Evolutionary conservation across 1,140 invertebrate genomes (phyloP), one percentile per base, ranked within the genome.

Genomic region (Pogonus chalceus): DNA sequence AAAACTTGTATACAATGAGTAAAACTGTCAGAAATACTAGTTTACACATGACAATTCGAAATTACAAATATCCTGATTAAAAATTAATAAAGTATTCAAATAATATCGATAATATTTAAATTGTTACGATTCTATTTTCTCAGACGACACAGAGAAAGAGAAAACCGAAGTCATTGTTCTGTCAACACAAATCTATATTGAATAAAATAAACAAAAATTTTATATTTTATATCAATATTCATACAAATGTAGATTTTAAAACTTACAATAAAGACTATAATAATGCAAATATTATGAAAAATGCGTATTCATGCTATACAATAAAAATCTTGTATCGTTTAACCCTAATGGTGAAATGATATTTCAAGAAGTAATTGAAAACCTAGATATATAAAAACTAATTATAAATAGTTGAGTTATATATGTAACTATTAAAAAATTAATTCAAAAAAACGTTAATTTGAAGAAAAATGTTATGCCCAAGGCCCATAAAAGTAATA

Each of bases 401-500:
- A 7, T 12, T 43, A n/a, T n/a, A n/a, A n/a, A n/a, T n/a, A n/a
- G n/a, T n/a, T n/a, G n/a, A n/a, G 37, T 9, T 43, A 43, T 43
- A 10, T 43, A 43, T 4, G 9, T 10, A 18, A 18, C 37, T 12
- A 12, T 43, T 4, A 18, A 18, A 43, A 43, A 12, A 18, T 43
- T 43, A 43, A 43, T 43, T 43, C 37, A 43, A 18, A 43, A 43
- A 43, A 43, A 12, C 18, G 18, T 43, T 10, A 43, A 43, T 10
- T 10, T 43, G 18, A 43, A 43, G 37, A 7, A 18, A 10, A 12
- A 4, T 4, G 37, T 10, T 16, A 10, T 43, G 37, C 9, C 37
- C 37, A 43, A 43, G 37, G 37, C 37, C 37, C 18, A 43, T 16
- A 43, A 18, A 43, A 43, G 7, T 9, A 43, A 43, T n/a, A 51